These are phyloP conservation scores for Vicugna pacos DNA, from an alignment of 2,113 vertebrate species.

Conservation along the genomic window DNA sequence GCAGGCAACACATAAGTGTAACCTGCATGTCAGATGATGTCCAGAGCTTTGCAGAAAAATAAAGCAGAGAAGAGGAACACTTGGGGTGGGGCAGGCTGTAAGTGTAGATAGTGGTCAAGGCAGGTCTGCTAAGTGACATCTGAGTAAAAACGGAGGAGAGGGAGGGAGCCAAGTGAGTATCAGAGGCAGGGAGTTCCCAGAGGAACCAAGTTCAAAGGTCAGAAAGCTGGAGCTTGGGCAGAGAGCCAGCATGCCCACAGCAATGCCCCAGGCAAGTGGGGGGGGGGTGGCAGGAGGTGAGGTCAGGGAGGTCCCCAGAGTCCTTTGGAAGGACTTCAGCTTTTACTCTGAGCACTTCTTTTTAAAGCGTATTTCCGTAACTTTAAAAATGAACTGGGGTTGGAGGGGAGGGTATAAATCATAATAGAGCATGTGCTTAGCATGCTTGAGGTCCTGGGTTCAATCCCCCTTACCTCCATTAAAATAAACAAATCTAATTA, in stretches of 20 bases:
- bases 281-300: accelerated
- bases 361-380: background rate
- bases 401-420: no score
- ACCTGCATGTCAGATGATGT: accelerated
- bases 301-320: background rate
- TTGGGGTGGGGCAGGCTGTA: background rate
- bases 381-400: background rate
- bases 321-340: background rate
- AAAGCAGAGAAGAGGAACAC: background rate
- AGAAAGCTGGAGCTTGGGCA: background rate
- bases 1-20: background rate
- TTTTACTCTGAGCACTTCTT: background rate
- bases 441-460: no score
- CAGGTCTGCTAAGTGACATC: background rate
- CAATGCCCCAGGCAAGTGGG: accelerated
- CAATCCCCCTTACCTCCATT: no score
- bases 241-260: accelerated
- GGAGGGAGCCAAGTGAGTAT: background rate
- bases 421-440: no score
- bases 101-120: background rate
- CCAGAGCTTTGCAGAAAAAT: background rate
- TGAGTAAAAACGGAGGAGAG: background rate
- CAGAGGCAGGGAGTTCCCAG: background rate
- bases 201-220: background rate
- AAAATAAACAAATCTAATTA: no score